Evolutionary conservation across 92 coral and sea anemone genomes (phyloP), one percentile per base, ranked within the genome.

Genomic region (Paragorgia papillata): DNA sequence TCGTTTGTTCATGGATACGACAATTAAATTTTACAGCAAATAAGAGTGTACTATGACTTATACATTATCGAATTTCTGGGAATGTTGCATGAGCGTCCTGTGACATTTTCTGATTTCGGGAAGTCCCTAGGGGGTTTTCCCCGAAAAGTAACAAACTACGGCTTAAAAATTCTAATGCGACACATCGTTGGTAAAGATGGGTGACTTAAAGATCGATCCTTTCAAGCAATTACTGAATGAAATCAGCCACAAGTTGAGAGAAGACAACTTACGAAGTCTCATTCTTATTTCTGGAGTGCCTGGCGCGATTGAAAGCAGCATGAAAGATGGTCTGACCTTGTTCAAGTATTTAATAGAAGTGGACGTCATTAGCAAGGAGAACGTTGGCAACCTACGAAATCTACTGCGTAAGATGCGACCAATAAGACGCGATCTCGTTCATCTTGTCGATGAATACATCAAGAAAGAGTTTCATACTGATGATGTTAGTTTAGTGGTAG

Each of bases 181-280:
- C 43, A 37, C 43, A n/a, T n/a, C n/a, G n/a, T n/a, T n/a, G n/a
- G 43, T 5, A 4, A 37, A 37, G 12, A 37, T 37, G 5, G 43
- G 43, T 12, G 43, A 37, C 6, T 4, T 4, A 37, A 51, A 3
- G 58, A 83, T 93, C 49, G 87, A 64, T 76, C 91, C 90, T 0
- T 94, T 91, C 58, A 79, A 81, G 1, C 48, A 64, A 49, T 86
- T 94, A 43, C 63, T 94, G 44, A 94, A 85, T 80, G 83, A 89
- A 21, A 87, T 94, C 48, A 91, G 92, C 83, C 55, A 84, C 57
- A 87, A 91, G 18, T 57, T 94, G 43, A 76, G 46, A 9, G 75
- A 78, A 14, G 43, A 74, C 3, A 86, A 94, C 65, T 73, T 94
- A 7, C 79, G 82, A 22, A 86, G 92, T 62, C 80, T 94, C 9